phyloP scores from a whole-genome alignment of 2,888 invertebrate genomes.

The Choreutis nemorana region DNA sequence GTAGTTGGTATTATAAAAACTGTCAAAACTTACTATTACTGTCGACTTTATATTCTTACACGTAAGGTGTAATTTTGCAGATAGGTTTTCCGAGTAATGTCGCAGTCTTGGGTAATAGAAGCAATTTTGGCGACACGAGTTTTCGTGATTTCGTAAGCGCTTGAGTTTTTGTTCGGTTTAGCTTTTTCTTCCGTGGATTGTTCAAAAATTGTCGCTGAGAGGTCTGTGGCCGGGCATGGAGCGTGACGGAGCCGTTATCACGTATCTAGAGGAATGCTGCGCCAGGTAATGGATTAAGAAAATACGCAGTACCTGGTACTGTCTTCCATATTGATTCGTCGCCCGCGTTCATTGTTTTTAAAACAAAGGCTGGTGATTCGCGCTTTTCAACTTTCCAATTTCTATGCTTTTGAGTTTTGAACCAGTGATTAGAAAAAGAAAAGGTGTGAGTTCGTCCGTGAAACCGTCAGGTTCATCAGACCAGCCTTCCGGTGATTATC shows the following conservation, averaged over 20 bases:
- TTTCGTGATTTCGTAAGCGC: conserved; percentile 47
- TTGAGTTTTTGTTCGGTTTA: conserved; percentile 32
- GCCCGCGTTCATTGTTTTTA: no score
- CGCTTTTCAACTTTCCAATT: no score
- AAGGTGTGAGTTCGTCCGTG: no score
- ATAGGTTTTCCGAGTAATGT: neutral
- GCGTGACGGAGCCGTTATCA: conserved; percentile 29
- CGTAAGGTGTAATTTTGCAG: conserved; percentile 15
- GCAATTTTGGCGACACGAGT: conserved; percentile 48
- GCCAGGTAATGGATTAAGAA: no score
- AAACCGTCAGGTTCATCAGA: no score
- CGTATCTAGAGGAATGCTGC: no score
- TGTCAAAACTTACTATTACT: conserved; percentile 6
- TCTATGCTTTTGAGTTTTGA: no score
- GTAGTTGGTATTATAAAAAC: conserved; percentile 6
- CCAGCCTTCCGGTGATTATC: no score
- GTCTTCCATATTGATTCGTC: no score
- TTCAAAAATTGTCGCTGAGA: conserved; percentile 37
- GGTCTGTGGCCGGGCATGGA: conserved; percentile 29
- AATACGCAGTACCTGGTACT: no score
- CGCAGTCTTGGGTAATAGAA: conserved; percentile 13
- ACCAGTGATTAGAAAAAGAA: no score
- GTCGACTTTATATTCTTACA: conserved; percentile 11
- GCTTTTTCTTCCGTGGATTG: conserved; percentile 26
- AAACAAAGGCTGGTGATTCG: no score